Evolutionary conservation across 2,888 invertebrate genomes (phyloP).

Genomic region (Clunio marinus): DNA sequence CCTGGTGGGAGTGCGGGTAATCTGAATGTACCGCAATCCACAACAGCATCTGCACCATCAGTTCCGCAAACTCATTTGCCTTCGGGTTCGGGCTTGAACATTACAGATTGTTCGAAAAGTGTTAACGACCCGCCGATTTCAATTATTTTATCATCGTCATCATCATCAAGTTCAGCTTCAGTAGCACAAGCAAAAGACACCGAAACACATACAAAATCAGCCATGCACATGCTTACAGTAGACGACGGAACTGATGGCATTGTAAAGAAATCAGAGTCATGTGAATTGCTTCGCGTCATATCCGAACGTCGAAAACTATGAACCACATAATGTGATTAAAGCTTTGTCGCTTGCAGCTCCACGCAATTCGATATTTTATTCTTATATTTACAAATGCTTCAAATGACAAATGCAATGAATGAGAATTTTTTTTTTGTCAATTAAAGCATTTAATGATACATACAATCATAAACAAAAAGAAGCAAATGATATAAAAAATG

Average conservation of each 20-base stretch:
- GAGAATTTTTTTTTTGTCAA: constrained; percentile 8
- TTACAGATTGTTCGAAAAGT: constrained; percentile 3
- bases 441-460: neutral
- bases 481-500: too few species aligned
- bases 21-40: neutral
- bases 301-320: constrained; percentile 47
- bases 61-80: constrained; percentile 30
- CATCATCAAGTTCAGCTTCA: constrained; percentile 38
- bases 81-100: neutral
- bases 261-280: constrained; percentile 49
- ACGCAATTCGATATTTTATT: constrained; percentile 9
- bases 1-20: constrained; percentile 43
- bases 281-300: constrained; percentile 51
- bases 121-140: constrained; percentile 27
- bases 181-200: neutral
- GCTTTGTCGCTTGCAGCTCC: neutral
- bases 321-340: neutral
- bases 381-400: neutral
- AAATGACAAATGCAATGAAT: neutral
- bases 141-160: constrained; percentile 37
- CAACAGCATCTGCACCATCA: constrained; percentile 18
- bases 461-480: too few species aligned
- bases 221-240: constrained; percentile 38
- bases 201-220: neutral
- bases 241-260: constrained; percentile 41